Evolutionary conservation across 2,888 invertebrate species (phyloP).

Genomic region (Myopa tessellatipennis): DNA sequence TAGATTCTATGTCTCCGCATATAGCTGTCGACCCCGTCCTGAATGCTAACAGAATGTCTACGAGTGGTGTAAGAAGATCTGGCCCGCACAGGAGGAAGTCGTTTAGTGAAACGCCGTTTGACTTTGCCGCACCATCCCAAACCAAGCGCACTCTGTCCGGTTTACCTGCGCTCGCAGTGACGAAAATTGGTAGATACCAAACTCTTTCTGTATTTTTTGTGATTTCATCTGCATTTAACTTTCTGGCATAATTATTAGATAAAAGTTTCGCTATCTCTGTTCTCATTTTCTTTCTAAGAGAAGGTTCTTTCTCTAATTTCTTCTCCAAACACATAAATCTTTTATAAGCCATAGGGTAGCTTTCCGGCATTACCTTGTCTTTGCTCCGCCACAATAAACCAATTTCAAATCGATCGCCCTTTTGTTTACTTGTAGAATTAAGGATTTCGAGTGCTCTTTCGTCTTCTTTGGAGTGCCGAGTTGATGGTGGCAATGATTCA

Average conservation of each 20-base stretch:
- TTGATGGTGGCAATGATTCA: no score
- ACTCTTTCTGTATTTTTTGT: constrained; percentile 5
- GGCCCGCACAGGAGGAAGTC: constrained; percentile 58
- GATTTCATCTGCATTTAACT: constrained; percentile 28
- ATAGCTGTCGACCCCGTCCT: constrained; percentile 42
- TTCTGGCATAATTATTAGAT: constrained; percentile 43
- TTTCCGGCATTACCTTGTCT: no score
- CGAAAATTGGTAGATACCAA: constrained; percentile 49
- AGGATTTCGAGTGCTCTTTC: no score
- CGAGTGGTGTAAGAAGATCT: constrained; percentile 48
- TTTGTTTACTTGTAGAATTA: no score
- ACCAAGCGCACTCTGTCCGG: constrained; percentile 53
- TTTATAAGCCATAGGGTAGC: constrained; percentile 38
- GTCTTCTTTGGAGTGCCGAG: no score
- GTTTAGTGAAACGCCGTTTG: constrained; percentile 53
- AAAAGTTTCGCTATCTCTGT: constrained; percentile 45
- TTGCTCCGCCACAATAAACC: no score
- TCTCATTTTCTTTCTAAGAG: constrained; percentile 39
- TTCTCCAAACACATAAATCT: constrained; percentile 45
- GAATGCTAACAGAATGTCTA: constrained; percentile 44
- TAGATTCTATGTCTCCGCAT: constrained; percentile 47
- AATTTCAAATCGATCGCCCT: no score
- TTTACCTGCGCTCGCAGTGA: constrained; percentile 50
- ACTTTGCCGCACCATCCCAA: constrained; percentile 57
- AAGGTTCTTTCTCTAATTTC: constrained; percentile 43